Base-by-base conservation (phyloP, 2,797 vertebrate species). In the Arvicola amphibius region DNA sequence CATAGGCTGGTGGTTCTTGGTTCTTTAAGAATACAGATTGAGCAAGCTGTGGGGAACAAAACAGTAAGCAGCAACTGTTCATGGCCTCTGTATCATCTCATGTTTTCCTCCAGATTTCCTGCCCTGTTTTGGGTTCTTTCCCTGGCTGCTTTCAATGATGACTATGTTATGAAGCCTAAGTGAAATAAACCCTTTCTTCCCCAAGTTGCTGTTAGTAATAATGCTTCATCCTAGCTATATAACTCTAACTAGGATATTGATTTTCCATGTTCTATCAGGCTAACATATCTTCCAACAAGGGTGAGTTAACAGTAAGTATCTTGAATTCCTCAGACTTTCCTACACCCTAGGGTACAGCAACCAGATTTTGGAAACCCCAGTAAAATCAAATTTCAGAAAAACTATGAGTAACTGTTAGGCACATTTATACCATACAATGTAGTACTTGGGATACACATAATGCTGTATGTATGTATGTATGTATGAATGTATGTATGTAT, bases 321-420 rank as follows among this genome's bases (percentile, higher is more conserved):
- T 89, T 92, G 10, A 43, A 94, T 86, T 88, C 77, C 51, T 94
- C n/a, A 92, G 37, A 59, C 34, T 48, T 46, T 77, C 53, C 32
- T 6, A 21, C 0, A 19, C 27, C 3, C 53, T 17, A 71, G 59
- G 3, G 27, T 69, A 73, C 2, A 4, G 12, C 34, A 71, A 9
- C 59, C 59, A 95, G 29, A 94, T 90, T 88, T 90, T 80, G 53
- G 32, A 95, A 90, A 29, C 17, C 25, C 1, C 5, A 46, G 9
- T 91, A 86, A 79, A 96, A 80, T 2, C 59, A 40, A 89, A 77
- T 90, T 95, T 96, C 87, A 91, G 48, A 83, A 80, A 94, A 95
- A 94, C 1, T 88, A 76, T 46, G 3, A 93, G 14, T 69, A 91
- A 77, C 2, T 87, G 93, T 71, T 61, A 79, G 5, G 27, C 29